These are phyloP conservation scores for Chloromyia formosa DNA, from an alignment of 2,888 invertebrate genomes.

Conservation along the genomic window DNA sequence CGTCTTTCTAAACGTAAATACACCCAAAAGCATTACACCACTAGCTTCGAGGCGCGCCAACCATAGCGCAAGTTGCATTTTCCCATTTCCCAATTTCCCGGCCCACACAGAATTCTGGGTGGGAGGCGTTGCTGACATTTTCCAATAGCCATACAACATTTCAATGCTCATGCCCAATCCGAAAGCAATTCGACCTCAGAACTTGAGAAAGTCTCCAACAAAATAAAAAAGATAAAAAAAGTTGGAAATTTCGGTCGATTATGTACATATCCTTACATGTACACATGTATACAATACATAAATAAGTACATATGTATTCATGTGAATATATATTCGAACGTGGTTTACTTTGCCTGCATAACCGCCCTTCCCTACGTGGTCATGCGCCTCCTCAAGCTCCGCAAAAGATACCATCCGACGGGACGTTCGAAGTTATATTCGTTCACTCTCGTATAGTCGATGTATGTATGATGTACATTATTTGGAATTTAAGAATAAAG, in stretches of 20 bases:
- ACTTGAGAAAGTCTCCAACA: background rate
- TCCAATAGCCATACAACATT: slow-evolving; percentile 55
- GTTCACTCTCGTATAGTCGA: no score
- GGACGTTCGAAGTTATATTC: no score
- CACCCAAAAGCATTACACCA: background rate
- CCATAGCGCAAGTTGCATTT: slow-evolving; percentile 54
- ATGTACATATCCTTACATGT: slow-evolving; percentile 5
- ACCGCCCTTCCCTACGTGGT: no score
- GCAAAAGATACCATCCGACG: no score
- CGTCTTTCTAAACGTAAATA: slow-evolving; percentile 20
- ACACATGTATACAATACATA: background rate
- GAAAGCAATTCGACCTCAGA: slow-evolving; percentile 40
- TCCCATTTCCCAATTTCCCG: slow-evolving; percentile 48
- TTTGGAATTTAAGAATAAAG: no score
- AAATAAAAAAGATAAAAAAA: slow-evolving; percentile 30
- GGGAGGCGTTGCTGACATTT: slow-evolving; percentile 57
- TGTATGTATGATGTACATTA: no score
- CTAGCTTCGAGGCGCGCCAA: slow-evolving; percentile 45
- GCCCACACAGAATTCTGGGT: slow-evolving; percentile 57
- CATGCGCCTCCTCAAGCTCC: no score
- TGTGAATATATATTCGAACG: no score
- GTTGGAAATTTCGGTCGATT: slow-evolving; percentile 17
- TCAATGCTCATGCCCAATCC: slow-evolving; percentile 56
- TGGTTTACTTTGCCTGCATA: slow-evolving; percentile 27
- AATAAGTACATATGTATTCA: no score